phyloP scores from a whole-genome alignment of 2,113 vertebrate genomes.

The Callithrix jacchus region DNA sequence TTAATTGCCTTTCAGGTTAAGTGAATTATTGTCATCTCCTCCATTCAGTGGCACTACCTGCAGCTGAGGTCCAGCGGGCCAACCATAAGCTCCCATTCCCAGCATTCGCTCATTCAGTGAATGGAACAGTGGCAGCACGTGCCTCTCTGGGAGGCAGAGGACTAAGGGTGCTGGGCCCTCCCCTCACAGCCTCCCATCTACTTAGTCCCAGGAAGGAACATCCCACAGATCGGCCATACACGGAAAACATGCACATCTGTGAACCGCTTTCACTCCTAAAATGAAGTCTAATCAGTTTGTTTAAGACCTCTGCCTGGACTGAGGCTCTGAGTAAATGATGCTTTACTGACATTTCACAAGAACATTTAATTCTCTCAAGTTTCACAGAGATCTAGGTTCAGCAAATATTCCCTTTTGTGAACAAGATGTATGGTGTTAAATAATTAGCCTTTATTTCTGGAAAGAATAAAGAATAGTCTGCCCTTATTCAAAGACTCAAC shows the following conservation, averaged over 20 bases:
- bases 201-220: neutral
- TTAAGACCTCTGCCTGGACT: neutral
- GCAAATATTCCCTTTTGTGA: conserved; percentile 59
- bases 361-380: conserved; percentile 38
- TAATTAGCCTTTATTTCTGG: conserved; percentile 43
- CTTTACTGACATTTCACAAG: conserved; percentile 42
- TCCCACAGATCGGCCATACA: neutral
- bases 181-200: neutral
- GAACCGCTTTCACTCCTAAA: neutral
- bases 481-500: conserved; percentile 17
- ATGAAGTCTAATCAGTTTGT: conserved; percentile 37
- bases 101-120: neutral
- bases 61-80: conserved; percentile 2
- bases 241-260: neutral
- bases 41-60: neutral
- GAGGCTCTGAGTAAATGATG: neutral
- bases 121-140: neutral
- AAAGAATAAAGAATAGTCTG: conserved; percentile 11
- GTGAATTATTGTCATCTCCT: conserved; percentile 53
- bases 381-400: conserved; percentile 12
- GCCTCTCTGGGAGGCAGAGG: neutral
- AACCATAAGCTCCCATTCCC: neutral
- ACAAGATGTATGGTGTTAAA: conserved; percentile 14
- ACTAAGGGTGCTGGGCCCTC: neutral
- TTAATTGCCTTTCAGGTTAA: conserved; percentile 72